Evolutionary conservation across 1,140 invertebrate species (phyloP), one percentile per base, ranked within the genome.

Genomic region (Littorina saxatilis): DNA sequence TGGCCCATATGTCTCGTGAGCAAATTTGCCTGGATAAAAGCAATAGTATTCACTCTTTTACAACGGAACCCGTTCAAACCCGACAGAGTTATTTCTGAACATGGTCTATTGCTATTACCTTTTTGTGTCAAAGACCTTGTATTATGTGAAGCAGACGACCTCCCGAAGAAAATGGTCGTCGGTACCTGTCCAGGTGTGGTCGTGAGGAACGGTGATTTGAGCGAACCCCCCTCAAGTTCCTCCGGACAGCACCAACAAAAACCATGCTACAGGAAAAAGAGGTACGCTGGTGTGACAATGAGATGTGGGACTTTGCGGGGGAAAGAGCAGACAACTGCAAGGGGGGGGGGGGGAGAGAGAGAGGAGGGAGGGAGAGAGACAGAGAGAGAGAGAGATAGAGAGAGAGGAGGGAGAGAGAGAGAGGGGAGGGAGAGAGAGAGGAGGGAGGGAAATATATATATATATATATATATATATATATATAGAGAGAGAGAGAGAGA

Each of bases 391-490:
- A 32, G 43, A 39, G 37, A 75, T 3, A 61, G 58, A 35, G 32
- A 61, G 32, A 78, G 32, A 43, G 35, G 11, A 5, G 23, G 47
- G 27, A 43, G 37, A 75, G 47, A 32, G 47, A 50, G 29, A 75
- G 39, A n/a, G 23, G 70, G 37, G 29, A 75, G 73, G 47, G 73
- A 75, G 77, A 79, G 77, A 66, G 29, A 66, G 40, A 72, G 35
- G 63, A 47, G 39, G 27, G 43, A 80, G 23, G 61, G 2, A 80
- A 20, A 70, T 1, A 80, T 5, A 80, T 40, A 80, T 37, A 23
- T 4, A 7, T 9, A 58, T 23, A 58, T 9, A 58, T 23, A 50
- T 37, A 27, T 1, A 27, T 5, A 47, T 27, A 72, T 20, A 72
- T 4, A 50, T 2, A 80, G 63, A 70, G n/a, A 47, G 9, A 80